phyloP scores from a whole-genome alignment of 2,888 invertebrate species.

The Papilio protenor region DNA sequence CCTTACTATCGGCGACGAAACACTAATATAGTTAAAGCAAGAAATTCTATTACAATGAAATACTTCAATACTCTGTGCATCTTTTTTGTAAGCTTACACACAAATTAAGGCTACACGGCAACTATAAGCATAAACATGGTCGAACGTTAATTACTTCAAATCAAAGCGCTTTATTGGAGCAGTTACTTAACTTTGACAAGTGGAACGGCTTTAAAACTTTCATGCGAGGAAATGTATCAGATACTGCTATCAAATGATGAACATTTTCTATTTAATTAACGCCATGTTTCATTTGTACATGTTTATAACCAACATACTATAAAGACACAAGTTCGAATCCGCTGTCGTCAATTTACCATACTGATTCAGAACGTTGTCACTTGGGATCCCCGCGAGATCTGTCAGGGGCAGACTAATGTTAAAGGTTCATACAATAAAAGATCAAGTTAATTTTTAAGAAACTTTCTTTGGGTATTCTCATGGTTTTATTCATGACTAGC shows the following conservation, averaged over 20 bases:
- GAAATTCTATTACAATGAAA: neutral
- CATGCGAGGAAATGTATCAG: neutral
- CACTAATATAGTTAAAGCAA: neutral
- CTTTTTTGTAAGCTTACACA: slow-evolving; percentile 47
- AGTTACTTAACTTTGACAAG: slow-evolving; percentile 18
- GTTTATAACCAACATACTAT: too few species aligned
- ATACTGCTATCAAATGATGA: neutral
- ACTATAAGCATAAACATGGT: slow-evolving; percentile 26
- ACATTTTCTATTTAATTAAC: slow-evolving; percentile 10
- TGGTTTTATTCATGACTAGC: too few species aligned
- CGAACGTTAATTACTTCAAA: slow-evolving; percentile 27
- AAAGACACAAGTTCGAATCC: too few species aligned
- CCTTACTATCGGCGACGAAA: neutral
- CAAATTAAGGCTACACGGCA: slow-evolving; percentile 22
- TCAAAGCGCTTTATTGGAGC: slow-evolving; percentile 17
- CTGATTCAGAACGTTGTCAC: too few species aligned
- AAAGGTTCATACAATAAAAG: too few species aligned
- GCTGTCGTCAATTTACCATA: too few species aligned
- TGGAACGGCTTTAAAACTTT: slow-evolving; percentile 18
- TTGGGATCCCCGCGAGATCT: too few species aligned
- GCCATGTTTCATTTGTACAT: neutral
- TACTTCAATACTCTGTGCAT: slow-evolving; percentile 24
- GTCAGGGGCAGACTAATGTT: too few species aligned
- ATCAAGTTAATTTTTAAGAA: too few species aligned
- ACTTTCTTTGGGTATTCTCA: too few species aligned